phyloP scores from a whole-genome alignment of 1,140 invertebrate species.

The Temnothorax longispinosus region DNA sequence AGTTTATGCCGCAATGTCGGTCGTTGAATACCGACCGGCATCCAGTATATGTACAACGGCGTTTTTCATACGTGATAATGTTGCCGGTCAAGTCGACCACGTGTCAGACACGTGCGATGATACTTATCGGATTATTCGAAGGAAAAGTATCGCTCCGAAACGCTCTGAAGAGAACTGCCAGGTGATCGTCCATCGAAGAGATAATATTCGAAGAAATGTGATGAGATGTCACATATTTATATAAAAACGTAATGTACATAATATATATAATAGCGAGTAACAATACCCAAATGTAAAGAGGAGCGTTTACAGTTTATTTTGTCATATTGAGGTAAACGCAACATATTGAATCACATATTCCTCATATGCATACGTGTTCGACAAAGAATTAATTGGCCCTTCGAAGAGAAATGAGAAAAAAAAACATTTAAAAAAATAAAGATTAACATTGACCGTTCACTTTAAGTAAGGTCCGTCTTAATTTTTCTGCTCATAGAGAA shows the following conservation, averaged over 20 bases:
- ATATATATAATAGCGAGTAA: too few species aligned
- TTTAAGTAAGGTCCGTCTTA: constrained; percentile 69
- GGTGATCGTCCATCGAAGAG: neutral
- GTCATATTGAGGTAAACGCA: neutral
- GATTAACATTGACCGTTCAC: neutral
- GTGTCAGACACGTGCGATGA: constrained; percentile 35
- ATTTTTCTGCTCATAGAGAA: constrained; percentile 57
- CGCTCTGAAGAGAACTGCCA: neutral
- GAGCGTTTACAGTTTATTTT: too few species aligned
- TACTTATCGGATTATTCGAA: constrained; percentile 2
- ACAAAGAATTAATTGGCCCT: constrained; percentile 24
- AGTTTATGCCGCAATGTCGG: constrained; percentile 46
- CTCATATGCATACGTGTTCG: neutral
- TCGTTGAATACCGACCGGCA: neutral
- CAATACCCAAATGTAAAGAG: too few species aligned
- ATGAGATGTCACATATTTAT: neutral
- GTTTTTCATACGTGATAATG: constrained; percentile 28
- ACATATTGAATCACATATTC: neutral
- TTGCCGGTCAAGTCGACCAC: constrained; percentile 12
- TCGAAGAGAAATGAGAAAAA: constrained; percentile 1
- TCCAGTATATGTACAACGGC: neutral
- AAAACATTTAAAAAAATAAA: neutral
- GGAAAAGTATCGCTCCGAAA: neutral
- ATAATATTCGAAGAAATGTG: neutral
- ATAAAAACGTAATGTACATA: neutral